Conservation (phyloP, 1,140 invertebrate species). For the Anastrepha ludens region DNA sequence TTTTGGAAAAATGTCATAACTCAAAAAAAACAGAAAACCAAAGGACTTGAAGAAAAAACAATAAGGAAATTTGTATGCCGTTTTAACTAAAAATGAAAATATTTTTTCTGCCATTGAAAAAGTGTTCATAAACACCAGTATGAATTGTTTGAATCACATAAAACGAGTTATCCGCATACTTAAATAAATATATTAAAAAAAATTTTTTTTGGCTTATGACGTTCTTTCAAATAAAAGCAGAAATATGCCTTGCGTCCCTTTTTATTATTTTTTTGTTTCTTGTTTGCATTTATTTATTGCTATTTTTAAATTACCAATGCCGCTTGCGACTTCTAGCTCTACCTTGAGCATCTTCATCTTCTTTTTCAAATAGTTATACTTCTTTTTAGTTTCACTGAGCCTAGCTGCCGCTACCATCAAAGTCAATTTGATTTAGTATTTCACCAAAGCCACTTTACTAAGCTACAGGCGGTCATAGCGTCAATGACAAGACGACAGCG, state of each 20-base stretch:
- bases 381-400: not conserved
- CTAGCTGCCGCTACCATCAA: slow-evolving; percentile 2
- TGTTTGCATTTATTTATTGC: not conserved
- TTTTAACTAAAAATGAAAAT: too few species aligned
- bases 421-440: slow-evolving; percentile 45
- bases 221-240: not conserved
- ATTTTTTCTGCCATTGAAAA: too few species aligned
- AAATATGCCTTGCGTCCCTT: not conserved
- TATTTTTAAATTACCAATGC: slow-evolving; percentile 23
- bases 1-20: too few species aligned
- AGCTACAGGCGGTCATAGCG: not conserved
- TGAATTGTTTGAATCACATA: too few species aligned
- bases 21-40: too few species aligned
- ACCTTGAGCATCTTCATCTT: not conserved
- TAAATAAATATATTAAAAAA: too few species aligned
- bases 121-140: too few species aligned
- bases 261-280: not conserved
- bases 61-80: too few species aligned
- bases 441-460: not conserved
- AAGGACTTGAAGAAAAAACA: too few species aligned
- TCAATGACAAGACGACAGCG: not conserved
- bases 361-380: not conserved
- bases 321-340: not conserved
- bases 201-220: too few species aligned
- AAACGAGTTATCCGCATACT: too few species aligned